phyloP scores from a whole-genome alignment of 1,140 invertebrate species.

The Radopholus similis region DNA sequence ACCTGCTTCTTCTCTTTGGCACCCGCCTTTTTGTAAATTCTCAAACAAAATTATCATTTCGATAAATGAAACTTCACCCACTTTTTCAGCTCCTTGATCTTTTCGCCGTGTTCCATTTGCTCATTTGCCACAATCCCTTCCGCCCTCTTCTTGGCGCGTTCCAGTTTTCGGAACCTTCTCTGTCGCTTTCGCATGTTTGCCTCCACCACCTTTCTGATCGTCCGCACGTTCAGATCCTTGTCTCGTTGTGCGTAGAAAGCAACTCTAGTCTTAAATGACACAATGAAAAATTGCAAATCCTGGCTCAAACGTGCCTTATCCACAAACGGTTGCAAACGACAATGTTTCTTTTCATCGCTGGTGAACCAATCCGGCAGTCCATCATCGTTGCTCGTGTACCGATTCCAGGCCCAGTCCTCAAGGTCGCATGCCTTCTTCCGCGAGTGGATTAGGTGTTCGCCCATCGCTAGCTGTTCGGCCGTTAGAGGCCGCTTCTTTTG shows the following conservation, averaged over 20 bases:
- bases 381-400: slow-evolving; percentile 71
- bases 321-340: slow-evolving; percentile 73
- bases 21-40: slow-evolving; percentile 82
- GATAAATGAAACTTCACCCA: slow-evolving; percentile 64
- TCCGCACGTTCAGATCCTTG: slow-evolving; percentile 83
- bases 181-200: slow-evolving; percentile 95
- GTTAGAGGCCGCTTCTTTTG: slow-evolving; percentile 66
- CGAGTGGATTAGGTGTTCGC: slow-evolving; percentile 76
- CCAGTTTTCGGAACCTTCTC: slow-evolving; percentile 70
- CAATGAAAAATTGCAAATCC: slow-evolving; percentile 15
- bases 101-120: slow-evolving; percentile 84
- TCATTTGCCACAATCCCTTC: slow-evolving; percentile 82
- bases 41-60: slow-evolving; percentile 60
- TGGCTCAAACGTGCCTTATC: slow-evolving; percentile 70
- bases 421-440: slow-evolving; percentile 80
- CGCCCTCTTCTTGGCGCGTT: slow-evolving; percentile 90
- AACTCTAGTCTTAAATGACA: slow-evolving; percentile 54
- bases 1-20: slow-evolving; percentile 75
- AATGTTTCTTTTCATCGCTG: slow-evolving; percentile 86
- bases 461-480: slow-evolving; percentile 79
- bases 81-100: slow-evolving; percentile 82
- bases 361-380: slow-evolving; percentile 92
- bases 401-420: slow-evolving; percentile 82
- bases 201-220: slow-evolving; percentile 96
- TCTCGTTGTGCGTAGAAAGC: slow-evolving; percentile 64